These are phyloP conservation scores for Notarius quadriscutis DNA, from an alignment of 2,113 vertebrate species.

Conservation along the genomic window DNA sequence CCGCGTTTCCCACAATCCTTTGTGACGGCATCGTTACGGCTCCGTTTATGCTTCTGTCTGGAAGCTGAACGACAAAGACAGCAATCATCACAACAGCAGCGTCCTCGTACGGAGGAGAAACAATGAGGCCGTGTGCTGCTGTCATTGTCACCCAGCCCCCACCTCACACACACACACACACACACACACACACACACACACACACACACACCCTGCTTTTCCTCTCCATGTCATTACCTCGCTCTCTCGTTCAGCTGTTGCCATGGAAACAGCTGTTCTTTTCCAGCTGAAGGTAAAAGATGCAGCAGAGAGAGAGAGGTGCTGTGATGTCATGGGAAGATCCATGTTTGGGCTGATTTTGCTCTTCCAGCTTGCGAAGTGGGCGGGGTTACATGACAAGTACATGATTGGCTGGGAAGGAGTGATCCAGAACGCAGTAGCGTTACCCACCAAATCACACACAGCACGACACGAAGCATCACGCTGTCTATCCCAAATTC, in stretches of 20 bases:
- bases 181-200: constrained; percentile 26
- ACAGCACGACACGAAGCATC: not conserved
- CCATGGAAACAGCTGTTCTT: constrained; percentile 59
- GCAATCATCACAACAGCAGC: not conserved
- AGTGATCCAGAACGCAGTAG: not conserved
- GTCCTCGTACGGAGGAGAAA: constrained; percentile 18
- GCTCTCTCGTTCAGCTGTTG: constrained; percentile 47
- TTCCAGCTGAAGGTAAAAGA: constrained; percentile 53
- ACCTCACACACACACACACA: constrained; percentile 12
- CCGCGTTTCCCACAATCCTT: constrained; percentile 12
- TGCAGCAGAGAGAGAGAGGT: constrained; percentile 25
- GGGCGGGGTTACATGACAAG: not conserved
- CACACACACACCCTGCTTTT: constrained; percentile 35
- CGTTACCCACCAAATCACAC: not conserved
- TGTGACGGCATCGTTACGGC: not conserved
- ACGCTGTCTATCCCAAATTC: not conserved
- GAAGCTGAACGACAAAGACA: constrained; percentile 3
- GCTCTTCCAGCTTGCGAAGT: not conserved
- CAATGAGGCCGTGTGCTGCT: constrained; percentile 34
- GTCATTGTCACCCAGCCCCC: constrained; percentile 4
- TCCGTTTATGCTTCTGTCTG: constrained; percentile 8
- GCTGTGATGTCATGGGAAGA: constrained; percentile 54
- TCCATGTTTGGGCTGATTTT: constrained; percentile 44
- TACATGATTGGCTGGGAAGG: constrained; percentile 3
- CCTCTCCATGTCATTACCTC: constrained; percentile 52